A percentile compares a stretch with the other conserved stretches of the same genome.
Evolutionary conservation across 2,797 vertebrate genomes (phyloP).

Genomic region (Streptopelia turtur): DNA sequence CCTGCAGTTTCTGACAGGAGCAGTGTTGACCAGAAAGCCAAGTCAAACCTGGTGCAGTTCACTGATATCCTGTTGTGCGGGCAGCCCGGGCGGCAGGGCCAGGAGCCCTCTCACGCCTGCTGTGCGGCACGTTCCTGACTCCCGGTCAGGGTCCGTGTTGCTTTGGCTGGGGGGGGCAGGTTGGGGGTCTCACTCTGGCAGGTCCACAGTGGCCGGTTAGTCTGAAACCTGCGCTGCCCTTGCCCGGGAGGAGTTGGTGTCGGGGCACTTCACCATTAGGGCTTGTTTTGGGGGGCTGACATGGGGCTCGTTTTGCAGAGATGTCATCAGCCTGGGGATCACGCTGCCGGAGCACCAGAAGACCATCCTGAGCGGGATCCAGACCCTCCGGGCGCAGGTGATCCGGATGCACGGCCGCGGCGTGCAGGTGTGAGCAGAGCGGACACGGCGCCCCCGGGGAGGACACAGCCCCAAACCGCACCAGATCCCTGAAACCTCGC

Average conservation of each 20-base stretch:
- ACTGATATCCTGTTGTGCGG: not conserved
- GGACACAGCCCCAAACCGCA: not conserved
- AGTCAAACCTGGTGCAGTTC: fast-evolving
- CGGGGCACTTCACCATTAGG: fast-evolving
- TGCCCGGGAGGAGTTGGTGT: not conserved
- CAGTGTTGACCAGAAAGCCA: not conserved
- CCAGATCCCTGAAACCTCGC: not conserved
- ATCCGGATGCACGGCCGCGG: conserved; percentile 93
- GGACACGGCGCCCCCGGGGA: not conserved
- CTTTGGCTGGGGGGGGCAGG: not conserved
- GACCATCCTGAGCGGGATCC: conserved; percentile 89
- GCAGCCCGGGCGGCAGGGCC: fast-evolving
- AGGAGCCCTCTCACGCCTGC: fast-evolving
- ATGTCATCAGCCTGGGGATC: conserved; percentile 91
- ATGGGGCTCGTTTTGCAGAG: conserved; percentile 74
- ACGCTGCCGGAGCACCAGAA: conserved; percentile 89
- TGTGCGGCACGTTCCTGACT: fast-evolving
- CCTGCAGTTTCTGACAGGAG: not conserved
- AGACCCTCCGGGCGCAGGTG: conserved; percentile 89
- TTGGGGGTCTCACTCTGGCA: not conserved
- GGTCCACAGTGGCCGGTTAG: not conserved
- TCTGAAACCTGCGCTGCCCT: fast-evolving
- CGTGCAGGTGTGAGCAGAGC: conserved; percentile 86
- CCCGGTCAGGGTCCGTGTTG: fast-evolving
- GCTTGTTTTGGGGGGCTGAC: not conserved